phyloP scores from a whole-genome alignment of 2,113 vertebrate genomes.

The Morone saxatilis region DNA sequence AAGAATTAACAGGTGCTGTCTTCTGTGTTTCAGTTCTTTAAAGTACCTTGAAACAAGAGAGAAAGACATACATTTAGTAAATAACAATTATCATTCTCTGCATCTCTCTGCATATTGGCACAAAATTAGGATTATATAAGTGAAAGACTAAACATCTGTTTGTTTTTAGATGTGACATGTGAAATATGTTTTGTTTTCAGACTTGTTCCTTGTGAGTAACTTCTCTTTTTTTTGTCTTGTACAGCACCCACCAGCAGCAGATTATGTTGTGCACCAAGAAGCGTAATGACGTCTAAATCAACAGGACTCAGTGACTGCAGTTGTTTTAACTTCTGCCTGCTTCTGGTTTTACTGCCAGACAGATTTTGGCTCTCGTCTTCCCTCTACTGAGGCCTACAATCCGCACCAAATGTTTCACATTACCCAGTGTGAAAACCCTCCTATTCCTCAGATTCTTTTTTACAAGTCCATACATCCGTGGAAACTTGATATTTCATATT shows the following conservation, averaged over 20 bases:
- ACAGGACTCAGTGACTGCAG: conserved; percentile 82
- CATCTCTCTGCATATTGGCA: too few relatives aligned
- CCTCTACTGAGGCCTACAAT: conserved; percentile 91
- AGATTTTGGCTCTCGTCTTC: conserved; percentile 88
- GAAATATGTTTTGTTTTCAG: conserved; percentile 60
- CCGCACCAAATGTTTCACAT: conserved; percentile 99
- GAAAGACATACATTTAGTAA: not conserved
- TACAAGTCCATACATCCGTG: conserved; percentile 97
- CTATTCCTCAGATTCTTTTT: conserved; percentile 96
- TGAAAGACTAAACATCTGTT: not conserved
- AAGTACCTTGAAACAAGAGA: not conserved
- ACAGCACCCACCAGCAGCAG: conserved; percentile 26
- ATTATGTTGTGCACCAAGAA: conserved; percentile 56
- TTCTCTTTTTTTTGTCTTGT: not conserved
- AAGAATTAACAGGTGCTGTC: not conserved
- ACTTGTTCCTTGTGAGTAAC: not conserved
- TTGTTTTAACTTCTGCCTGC: conserved; percentile 88
- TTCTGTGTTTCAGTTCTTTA: not conserved
- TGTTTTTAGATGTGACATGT: not conserved
- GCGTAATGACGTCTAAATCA: conserved; percentile 89
- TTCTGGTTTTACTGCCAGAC: conserved; percentile 91
- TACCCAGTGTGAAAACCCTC: conserved; percentile 99
- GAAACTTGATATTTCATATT: conserved; percentile 99
- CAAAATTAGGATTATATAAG: not conserved
- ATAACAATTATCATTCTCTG: not conserved